phyloP scores from a whole-genome alignment of 1,140 invertebrate genomes.

The Bilobella aurantiaca region DNA sequence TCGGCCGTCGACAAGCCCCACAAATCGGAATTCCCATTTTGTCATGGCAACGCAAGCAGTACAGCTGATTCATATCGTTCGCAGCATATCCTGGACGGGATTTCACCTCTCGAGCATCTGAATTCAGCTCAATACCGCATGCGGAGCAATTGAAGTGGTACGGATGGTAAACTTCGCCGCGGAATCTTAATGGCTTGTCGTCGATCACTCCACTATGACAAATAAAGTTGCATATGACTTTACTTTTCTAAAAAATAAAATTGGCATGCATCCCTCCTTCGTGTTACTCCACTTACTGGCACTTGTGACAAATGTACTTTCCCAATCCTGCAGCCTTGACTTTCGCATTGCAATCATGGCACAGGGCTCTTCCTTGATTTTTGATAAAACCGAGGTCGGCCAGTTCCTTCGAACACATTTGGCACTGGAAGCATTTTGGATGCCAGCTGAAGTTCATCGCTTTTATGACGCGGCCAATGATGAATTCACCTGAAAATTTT shows the following conservation, averaged over 20 bases:
- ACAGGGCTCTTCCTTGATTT: slow-evolving; percentile 82
- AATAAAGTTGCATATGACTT: slow-evolving; percentile 5
- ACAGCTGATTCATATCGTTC: slow-evolving; percentile 92
- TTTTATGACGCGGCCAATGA: slow-evolving; percentile 96
- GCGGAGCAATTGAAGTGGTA: slow-evolving; percentile 98
- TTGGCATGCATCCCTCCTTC: not conserved
- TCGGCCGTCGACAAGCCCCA: slow-evolving; percentile 89
- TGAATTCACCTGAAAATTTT: too few relatives aligned
- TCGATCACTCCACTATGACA: slow-evolving; percentile 85
- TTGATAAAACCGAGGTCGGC: slow-evolving; percentile 96
- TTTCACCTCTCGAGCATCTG: slow-evolving; percentile 59
- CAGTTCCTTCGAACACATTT: slow-evolving; percentile 78
- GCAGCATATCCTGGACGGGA: slow-evolving; percentile 75
- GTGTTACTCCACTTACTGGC: slow-evolving; percentile 64
- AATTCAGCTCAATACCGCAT: slow-evolving; percentile 71
- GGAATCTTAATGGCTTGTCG: slow-evolving; percentile 78
- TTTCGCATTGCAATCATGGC: slow-evolving; percentile 91
- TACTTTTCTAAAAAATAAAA: slow-evolving; percentile 9
- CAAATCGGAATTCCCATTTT: slow-evolving; percentile 98
- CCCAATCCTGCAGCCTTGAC: slow-evolving; percentile 90
- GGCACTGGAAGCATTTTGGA: slow-evolving; percentile 91
- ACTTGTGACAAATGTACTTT: slow-evolving; percentile 97
- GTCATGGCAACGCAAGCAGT: slow-evolving; percentile 95
- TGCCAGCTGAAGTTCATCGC: slow-evolving; percentile 99
- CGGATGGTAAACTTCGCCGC: slow-evolving; percentile 94